phyloP scores from a whole-genome alignment of 2,797 vertebrate species.

The Cyprinodon diabolis region DNA sequence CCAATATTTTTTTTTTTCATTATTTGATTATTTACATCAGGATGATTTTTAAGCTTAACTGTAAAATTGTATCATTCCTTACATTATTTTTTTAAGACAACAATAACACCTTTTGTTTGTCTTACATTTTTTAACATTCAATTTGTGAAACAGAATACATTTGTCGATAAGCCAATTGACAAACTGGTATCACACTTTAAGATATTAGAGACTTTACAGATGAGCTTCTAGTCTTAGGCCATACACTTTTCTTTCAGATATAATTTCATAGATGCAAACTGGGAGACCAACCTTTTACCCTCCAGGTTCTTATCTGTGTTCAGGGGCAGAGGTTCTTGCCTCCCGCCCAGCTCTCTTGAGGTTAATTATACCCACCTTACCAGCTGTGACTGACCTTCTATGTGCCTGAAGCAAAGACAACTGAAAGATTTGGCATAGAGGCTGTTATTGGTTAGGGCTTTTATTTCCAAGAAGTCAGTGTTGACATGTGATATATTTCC shows the following conservation, averaged over 20 bases:
- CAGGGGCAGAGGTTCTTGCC: constrained; percentile 52
- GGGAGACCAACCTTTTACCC: constrained; percentile 32
- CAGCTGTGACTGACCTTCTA: constrained; percentile 67
- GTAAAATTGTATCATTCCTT: too few species aligned
- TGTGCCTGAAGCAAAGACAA: constrained; percentile 56
- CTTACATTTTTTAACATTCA: too few species aligned
- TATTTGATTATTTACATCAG: too few species aligned
- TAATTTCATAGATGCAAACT: constrained; percentile 5
- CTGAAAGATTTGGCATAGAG: constrained; percentile 45
- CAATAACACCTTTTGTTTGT: too few species aligned
- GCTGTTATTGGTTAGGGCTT: constrained; percentile 66
- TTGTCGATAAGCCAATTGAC: not conserved
- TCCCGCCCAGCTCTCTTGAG: constrained; percentile 69
- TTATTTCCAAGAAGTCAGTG: constrained; percentile 49
- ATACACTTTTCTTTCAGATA: not conserved
- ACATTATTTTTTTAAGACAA: too few species aligned
- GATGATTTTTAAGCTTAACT: too few species aligned
- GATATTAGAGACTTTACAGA: not conserved
- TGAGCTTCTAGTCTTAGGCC: not conserved
- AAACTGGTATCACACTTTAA: not conserved
- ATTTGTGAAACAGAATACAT: not conserved
- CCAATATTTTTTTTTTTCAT: too few species aligned
- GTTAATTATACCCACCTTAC: constrained; percentile 81
- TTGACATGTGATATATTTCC: constrained; percentile 61
- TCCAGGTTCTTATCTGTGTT: constrained; percentile 48